These are phyloP conservation scores for Saccostrea echinata DNA, from an alignment of 1,140 invertebrate species.

Conservation along the genomic window DNA sequence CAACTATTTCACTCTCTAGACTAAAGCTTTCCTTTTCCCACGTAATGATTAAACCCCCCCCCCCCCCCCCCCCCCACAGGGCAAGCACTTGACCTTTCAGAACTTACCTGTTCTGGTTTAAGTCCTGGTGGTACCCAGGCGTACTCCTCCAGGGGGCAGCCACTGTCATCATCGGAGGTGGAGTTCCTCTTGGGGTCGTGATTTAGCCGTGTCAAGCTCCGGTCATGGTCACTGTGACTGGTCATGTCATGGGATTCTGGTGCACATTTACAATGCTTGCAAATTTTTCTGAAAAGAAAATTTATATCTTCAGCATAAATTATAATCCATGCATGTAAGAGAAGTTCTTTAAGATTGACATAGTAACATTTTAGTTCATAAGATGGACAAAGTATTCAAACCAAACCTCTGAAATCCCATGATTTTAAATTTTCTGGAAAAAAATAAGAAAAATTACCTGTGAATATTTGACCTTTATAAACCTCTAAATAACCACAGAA, in stretches of 20 bases:
- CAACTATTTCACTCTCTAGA: too few species aligned
- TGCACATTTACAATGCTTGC: slow-evolving; percentile 86
- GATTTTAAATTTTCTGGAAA: too few species aligned
- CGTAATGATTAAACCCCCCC: too few species aligned
- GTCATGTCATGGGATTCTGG: slow-evolving; percentile 85
- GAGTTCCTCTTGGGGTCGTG: slow-evolving; percentile 86
- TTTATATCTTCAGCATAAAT: background rate
- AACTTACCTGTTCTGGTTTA: slow-evolving; percentile 94
- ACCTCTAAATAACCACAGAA: too few species aligned
- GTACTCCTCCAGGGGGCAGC: slow-evolving; percentile 98
- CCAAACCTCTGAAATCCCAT: too few species aligned
- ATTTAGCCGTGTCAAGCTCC: slow-evolving; percentile 69
- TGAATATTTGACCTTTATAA: too few species aligned
- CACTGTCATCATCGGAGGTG: slow-evolving; percentile 97
- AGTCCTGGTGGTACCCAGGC: slow-evolving; percentile 98
- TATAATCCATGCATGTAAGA: too few species aligned
- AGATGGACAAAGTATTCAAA: too few species aligned
- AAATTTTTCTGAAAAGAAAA: slow-evolving; percentile 84
- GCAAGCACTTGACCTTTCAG: background rate
- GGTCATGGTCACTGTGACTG: slow-evolving; percentile 67
- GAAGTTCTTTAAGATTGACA: too few species aligned
- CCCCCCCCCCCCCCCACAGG: background rate
- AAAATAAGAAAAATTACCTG: too few species aligned
- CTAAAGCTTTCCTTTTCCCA: too few species aligned
- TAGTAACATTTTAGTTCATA: too few species aligned